These are phyloP conservation scores for Plotosus lineatus DNA, from an alignment of 2,113 vertebrate species.

Conservation along the genomic window DNA sequence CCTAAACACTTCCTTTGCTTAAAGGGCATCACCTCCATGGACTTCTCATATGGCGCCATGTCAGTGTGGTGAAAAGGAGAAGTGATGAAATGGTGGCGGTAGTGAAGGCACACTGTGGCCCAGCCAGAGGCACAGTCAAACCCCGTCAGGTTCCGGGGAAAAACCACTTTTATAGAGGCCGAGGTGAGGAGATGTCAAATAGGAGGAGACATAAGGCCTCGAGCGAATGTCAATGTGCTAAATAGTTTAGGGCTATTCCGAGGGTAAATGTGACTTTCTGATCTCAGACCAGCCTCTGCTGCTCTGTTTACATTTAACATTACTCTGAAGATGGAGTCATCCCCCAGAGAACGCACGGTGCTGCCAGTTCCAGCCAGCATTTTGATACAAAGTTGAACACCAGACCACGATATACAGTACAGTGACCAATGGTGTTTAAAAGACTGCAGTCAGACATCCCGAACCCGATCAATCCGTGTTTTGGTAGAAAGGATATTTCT, in stretches of 20 bases:
- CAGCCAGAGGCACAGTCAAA: conserved; percentile 63
- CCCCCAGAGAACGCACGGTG: neutral
- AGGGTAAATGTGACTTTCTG: conserved; percentile 23
- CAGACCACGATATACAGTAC: neutral
- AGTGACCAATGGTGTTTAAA: too few relatives aligned
- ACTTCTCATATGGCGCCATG: conserved; percentile 77
- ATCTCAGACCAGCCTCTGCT: conserved; percentile 11
- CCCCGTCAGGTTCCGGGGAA: conserved; percentile 32
- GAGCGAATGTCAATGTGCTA: conserved; percentile 43
- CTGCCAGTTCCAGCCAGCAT: neutral
- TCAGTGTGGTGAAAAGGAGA: conserved; percentile 47
- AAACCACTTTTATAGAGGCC: conserved; percentile 63
- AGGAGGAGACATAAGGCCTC: conserved; percentile 27
- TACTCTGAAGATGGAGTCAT: neutral
- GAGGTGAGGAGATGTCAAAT: conserved; percentile 59
- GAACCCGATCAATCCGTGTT: too few relatives aligned
- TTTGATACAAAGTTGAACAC: neutral
- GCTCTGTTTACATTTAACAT: conserved; percentile 24
- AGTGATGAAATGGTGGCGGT: conserved; percentile 26
- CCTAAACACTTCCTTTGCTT: conserved; percentile 80
- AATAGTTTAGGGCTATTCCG: conserved; percentile 46
- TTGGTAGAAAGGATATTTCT: too few relatives aligned
- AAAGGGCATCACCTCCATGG: conserved; percentile 76
- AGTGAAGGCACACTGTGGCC: conserved; percentile 39
- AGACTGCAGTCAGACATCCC: too few relatives aligned